Evolutionary conservation across 2,888 invertebrate genomes (phyloP).

Genomic region (Eilema caniola): DNA sequence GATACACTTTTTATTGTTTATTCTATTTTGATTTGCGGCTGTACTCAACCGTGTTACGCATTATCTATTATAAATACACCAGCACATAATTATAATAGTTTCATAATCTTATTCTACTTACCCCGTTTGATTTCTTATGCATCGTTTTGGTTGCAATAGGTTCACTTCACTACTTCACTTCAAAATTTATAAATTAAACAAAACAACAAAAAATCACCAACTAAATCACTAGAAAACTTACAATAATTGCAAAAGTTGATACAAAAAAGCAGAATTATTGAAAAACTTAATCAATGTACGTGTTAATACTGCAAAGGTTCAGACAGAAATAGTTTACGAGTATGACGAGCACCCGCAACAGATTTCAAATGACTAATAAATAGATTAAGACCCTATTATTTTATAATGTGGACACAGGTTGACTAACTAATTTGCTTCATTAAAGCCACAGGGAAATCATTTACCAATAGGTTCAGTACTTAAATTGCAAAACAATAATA

Average conservation of each 20-base stretch:
- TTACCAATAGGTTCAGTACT: constrained; percentile 49
- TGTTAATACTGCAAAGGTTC: constrained; percentile 36
- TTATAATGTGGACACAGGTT: constrained; percentile 36
- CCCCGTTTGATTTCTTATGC: constrained; percentile 40
- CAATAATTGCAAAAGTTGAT: constrained; percentile 19
- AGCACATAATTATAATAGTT: constrained; percentile 27
- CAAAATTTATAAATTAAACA: constrained; percentile 26
- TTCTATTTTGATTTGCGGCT: constrained; percentile 35
- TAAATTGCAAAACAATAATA: constrained; percentile 51
- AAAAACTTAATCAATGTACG: constrained; percentile 22
- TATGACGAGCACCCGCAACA: constrained; percentile 20
- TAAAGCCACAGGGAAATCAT: constrained; percentile 60
- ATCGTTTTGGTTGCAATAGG: constrained; percentile 26
- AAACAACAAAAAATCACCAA: constrained; percentile 20
- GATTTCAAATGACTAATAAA: constrained; percentile 45
- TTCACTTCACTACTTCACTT: constrained; percentile 20
- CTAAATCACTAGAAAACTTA: constrained; percentile 11
- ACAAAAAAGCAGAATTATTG: background rate
- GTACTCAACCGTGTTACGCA: constrained; percentile 27
- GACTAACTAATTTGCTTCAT: constrained; percentile 48
- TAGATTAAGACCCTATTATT: constrained; percentile 50
- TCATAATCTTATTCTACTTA: constrained; percentile 34
- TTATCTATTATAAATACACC: constrained; percentile 27
- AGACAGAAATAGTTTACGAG: constrained; percentile 31
- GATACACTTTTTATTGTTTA: constrained; percentile 27